Conservation (phyloP, 2,797 vertebrate species). For the Cottoperca gobio region DNA sequence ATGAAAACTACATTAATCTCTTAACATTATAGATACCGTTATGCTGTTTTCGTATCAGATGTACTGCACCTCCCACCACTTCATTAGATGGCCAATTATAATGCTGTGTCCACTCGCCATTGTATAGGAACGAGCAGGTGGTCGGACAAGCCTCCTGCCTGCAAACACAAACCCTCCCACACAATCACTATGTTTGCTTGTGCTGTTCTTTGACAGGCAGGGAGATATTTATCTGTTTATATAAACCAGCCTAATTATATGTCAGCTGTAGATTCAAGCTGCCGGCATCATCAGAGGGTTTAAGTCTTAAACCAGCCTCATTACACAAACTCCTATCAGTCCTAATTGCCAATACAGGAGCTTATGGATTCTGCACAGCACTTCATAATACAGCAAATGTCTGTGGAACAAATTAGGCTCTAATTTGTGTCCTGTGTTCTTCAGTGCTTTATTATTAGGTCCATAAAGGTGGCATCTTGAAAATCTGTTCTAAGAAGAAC, state of each 20-base stretch:
- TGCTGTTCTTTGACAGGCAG: slow-evolving; percentile 32
- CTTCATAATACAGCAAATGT: slow-evolving; percentile 15
- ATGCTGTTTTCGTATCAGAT: slow-evolving; percentile 3
- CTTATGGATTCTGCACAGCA: slow-evolving; percentile 45
- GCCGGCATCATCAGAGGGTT: slow-evolving; percentile 52
- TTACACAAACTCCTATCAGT: slow-evolving; percentile 62
- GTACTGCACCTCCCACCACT: not conserved
- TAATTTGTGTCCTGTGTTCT: not conserved
- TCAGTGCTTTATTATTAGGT: not conserved
- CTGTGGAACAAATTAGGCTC: slow-evolving; percentile 32
- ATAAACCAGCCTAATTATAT: slow-evolving; percentile 59
- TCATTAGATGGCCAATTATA: slow-evolving; percentile 28
- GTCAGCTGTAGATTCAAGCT: slow-evolving; percentile 62
- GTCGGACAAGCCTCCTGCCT: slow-evolving; percentile 14
- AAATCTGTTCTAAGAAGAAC: not conserved
- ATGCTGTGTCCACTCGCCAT: not conserved
- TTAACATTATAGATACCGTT: not conserved
- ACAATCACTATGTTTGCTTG: slow-evolving; percentile 13
- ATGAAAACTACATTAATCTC: no score
- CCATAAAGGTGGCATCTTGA: not conserved
- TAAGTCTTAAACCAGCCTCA: slow-evolving; percentile 65
- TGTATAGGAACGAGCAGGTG: not conserved
- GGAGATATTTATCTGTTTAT: slow-evolving; percentile 56
- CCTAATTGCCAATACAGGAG: slow-evolving; percentile 57
- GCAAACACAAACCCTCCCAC: slow-evolving; percentile 2